Conservation (phyloP, 2,113 vertebrate genomes). For the Lasiurus borealis region DNA sequence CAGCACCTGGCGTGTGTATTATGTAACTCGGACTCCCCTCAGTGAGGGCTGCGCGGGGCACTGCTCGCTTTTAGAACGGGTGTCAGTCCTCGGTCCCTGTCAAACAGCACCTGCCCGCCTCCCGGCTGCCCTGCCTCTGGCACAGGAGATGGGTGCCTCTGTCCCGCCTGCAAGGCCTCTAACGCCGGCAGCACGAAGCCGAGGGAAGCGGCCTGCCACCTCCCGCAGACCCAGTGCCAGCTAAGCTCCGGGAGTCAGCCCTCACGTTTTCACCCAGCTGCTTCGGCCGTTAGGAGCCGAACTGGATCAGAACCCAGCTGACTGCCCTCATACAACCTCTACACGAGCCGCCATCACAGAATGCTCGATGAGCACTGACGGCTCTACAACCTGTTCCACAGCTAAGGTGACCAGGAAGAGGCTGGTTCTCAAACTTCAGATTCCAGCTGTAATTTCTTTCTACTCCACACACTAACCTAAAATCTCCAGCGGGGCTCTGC, state of each 20-base stretch:
- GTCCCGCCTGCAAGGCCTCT: not conserved
- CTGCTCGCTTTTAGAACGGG: not conserved
- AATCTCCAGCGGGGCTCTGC: not conserved
- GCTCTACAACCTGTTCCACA: not conserved
- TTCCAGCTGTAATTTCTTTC: slow-evolving; percentile 33
- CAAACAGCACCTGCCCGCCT: not conserved
- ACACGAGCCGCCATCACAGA: not conserved
- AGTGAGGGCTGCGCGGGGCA: not conserved
- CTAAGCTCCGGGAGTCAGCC: not conserved
- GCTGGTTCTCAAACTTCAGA: slow-evolving; percentile 26
- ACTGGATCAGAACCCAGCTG: not conserved
- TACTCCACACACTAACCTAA: not conserved
- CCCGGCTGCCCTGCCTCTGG: not conserved
- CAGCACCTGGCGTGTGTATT: not conserved
- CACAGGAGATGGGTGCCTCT: not conserved
- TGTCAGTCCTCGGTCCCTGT: too few relatives aligned
- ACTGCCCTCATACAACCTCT: not conserved
- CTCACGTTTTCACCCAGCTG: not conserved
- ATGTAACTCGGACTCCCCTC: not conserved
- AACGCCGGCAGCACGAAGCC: not conserved
- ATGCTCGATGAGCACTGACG: not conserved
- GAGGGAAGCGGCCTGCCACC: not conserved
- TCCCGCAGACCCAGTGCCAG: not conserved
- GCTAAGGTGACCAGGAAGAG: slow-evolving; percentile 12
- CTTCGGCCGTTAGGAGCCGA: not conserved